A percentile compares a stretch with the other conserved stretches of the same genome.
phyloP scores from a whole-genome alignment of 2,113 vertebrate species.

The Passerina amoena region DNA sequence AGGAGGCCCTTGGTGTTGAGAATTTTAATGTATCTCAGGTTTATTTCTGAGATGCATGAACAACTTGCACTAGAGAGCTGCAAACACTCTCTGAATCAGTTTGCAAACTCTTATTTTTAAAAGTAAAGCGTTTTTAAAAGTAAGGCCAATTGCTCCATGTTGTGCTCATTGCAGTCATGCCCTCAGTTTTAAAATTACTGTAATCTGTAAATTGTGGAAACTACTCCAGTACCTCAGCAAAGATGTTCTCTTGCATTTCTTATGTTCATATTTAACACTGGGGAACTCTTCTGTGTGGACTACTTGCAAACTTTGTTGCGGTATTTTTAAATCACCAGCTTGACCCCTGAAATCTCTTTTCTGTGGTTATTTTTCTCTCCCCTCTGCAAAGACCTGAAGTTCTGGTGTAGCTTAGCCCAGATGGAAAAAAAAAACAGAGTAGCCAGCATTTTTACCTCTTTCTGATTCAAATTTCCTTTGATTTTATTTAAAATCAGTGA shows the following conservation, averaged over 20 bases:
- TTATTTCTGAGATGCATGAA: not conserved
- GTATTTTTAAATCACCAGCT: constrained; percentile 47
- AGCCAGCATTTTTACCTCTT: not conserved
- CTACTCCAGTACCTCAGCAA: constrained; percentile 64
- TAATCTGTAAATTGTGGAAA: constrained; percentile 14
- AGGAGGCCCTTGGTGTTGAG: not conserved
- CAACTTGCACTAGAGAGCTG: constrained; percentile 19
- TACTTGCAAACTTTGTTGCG: not conserved
- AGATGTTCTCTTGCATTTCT: constrained; percentile 49
- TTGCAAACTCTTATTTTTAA: constrained; percentile 52
- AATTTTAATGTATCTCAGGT: not conserved
- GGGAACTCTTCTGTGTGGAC: constrained; percentile 31
- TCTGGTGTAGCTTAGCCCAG: constrained; percentile 11
- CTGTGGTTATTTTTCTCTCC: not conserved
- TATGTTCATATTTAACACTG: constrained; percentile 51
- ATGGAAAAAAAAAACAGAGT: not conserved
- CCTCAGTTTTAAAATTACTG: constrained; percentile 44
- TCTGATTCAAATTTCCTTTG: not conserved
- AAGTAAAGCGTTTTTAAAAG: not conserved
- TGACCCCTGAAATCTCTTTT: constrained; percentile 25
- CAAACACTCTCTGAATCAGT: constrained; percentile 70
- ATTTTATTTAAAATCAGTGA: not conserved
- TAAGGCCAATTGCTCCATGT: not conserved
- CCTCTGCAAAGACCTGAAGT: constrained; percentile 19
- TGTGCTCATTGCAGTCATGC: constrained; percentile 18